These are phyloP conservation scores for Folsomia manolachei DNA, from an alignment of 2,888 invertebrate species.

Conservation along the genomic window DNA sequence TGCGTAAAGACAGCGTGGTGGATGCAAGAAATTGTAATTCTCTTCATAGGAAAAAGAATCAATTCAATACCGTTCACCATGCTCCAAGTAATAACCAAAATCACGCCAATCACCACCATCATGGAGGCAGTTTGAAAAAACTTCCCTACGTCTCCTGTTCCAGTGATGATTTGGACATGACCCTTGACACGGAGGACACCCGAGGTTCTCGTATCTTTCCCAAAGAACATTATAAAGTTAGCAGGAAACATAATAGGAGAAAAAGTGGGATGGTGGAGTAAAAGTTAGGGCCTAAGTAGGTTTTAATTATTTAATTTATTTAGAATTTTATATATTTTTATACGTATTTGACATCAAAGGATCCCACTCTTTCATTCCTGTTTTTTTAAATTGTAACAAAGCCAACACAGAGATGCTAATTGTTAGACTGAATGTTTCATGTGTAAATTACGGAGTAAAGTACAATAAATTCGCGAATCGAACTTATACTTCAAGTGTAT, in stretches of 20 bases:
- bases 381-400: too few species aligned
- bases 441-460: too few species aligned
- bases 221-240: constrained; percentile 50
- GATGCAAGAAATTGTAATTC: constrained; percentile 45
- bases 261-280: constrained; percentile 36
- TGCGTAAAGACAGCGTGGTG: constrained; percentile 22
- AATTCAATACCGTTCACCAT: constrained; percentile 18
- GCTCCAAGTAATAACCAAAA: not conserved
- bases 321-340: too few species aligned
- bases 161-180: constrained; percentile 49
- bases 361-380: too few species aligned
- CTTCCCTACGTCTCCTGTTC: constrained; percentile 49
- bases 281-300: too few species aligned
- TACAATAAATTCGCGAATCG: too few species aligned
- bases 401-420: too few species aligned
- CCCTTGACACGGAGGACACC: constrained; percentile 34
- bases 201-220: constrained; percentile 50
- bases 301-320: too few species aligned
- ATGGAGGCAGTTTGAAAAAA: constrained; percentile 41
- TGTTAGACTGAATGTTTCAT: too few species aligned
- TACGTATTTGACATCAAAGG: too few species aligned
- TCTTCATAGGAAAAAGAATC: constrained; percentile 45
- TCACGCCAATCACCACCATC: too few species aligned
- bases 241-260: constrained; percentile 48
- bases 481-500: too few species aligned